These are phyloP conservation scores for Ischnus inquisitorius DNA, from an alignment of 2,888 invertebrate species.

Conservation along the genomic window DNA sequence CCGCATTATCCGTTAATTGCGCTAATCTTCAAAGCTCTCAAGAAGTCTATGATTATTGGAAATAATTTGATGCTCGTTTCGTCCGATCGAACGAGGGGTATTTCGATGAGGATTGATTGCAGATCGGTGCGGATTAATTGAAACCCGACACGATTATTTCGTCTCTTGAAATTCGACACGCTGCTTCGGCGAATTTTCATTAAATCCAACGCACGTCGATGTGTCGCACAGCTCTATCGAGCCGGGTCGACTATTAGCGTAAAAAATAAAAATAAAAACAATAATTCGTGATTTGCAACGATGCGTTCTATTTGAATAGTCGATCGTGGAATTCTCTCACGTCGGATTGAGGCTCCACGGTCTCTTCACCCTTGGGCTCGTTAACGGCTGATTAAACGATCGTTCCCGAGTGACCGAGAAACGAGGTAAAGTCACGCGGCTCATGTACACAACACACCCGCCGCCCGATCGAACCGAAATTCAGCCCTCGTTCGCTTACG, in stretches of 20 bases:
- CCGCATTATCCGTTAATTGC: slow-evolving; percentile 43
- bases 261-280: neutral
- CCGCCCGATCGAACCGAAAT: neutral
- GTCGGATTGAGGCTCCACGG: slow-evolving; percentile 19
- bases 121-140: neutral
- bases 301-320: slow-evolving; percentile 49
- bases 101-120: neutral
- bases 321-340: slow-evolving; percentile 30
- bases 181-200: neutral
- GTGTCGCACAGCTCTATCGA: neutral
- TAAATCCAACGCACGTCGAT: neutral
- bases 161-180: neutral
- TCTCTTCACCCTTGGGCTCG: slow-evolving; percentile 62
- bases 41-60: neutral
- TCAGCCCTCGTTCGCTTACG: neutral
- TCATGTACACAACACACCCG: slow-evolving; percentile 12
- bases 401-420: slow-evolving; percentile 65
- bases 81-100: neutral
- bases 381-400: slow-evolving; percentile 65
- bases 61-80: neutral
- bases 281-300: slow-evolving; percentile 34
- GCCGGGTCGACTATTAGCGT: neutral
- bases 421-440: slow-evolving; percentile 52
- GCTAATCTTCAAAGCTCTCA: neutral
- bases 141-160: neutral